Evolutionary conservation across 1,140 invertebrate genomes (phyloP), one percentile per base, ranked within the genome.

Genomic region (Cyphomyrmex costatus): DNA sequence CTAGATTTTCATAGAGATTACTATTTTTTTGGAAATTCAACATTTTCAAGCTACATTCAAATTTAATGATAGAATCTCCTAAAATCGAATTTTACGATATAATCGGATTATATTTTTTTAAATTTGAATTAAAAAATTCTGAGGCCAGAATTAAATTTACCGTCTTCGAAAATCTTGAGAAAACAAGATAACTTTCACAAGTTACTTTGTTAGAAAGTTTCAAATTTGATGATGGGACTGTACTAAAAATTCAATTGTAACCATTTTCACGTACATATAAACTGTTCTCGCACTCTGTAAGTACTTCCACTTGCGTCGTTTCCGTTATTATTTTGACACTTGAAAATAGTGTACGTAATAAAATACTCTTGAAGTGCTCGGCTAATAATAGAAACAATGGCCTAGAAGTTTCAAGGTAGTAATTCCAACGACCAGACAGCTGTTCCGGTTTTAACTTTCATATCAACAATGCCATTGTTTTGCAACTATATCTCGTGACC

Each of bases 331-430:
- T 65, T 33, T 65, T 49, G n/a, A 78, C 19, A 33, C 12, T 49
- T 14, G 42, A 33, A 66, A 79, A 21, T 30, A 65, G 42, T n/a
- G n/a, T 3, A 58, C 73, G n/a, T 51, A 33, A 30, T 60, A 16
- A 27, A n/a, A 36, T 61, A 46, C n/a, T 53, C 8, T 14, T n/a
- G 36, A 66, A 68, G 49, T 1, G 58, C 3, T 7, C 46, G 27
- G 16, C 33, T 70, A 70, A 80, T 68, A 68, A 80, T 70, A 27
- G 63, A 70, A 42, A 66, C 60, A 51, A 49, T 16, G 60, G n/a
- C 42, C 6, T 6, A 46, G 42, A n/a, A 63, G 51, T 21, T 33
- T 66, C 42, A 51, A 79, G 27, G 14, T 49, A 21, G 42, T 51
- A 66, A 49, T 49, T 66, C 14, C 14, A 51, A 79, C 7, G 3